Conservation (phyloP, 2,888 invertebrate genomes). For the Eurois occulta region DNA sequence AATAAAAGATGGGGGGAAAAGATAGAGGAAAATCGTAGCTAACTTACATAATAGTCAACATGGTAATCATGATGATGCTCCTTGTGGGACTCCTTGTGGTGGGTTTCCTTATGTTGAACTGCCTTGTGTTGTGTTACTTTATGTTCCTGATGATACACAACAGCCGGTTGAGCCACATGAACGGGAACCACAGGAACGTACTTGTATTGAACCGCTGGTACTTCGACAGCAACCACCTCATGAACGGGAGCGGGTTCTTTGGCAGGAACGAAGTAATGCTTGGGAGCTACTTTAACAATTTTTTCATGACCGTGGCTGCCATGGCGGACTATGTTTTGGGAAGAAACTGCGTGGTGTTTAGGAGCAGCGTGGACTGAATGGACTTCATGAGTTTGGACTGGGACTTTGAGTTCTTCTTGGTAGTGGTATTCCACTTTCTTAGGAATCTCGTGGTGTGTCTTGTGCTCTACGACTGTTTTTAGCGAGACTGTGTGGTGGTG, state of each 20-base stretch:
- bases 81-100: conserved; percentile 62
- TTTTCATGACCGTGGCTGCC: conserved; percentile 62
- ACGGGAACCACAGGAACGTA: conserved; percentile 43
- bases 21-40: not conserved
- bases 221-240: conserved; percentile 52
- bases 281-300: conserved; percentile 64
- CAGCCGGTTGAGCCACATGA: conserved; percentile 41
- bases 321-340: conserved; percentile 75
- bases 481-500: conserved; percentile 68
- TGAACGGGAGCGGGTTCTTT: conserved; percentile 71
- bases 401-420: conserved; percentile 20
- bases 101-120: conserved; percentile 57
- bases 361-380: conserved; percentile 49
- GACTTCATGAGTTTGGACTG: conserved; percentile 36
- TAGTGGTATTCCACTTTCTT: conserved; percentile 67
- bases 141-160: conserved; percentile 28
- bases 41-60: conserved; percentile 79
- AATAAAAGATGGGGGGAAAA: not conserved
- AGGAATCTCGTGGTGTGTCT: conserved; percentile 76
- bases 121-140: conserved; percentile 49
- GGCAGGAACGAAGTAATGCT: conserved; percentile 69
- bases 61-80: conserved; percentile 68
- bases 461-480: conserved; percentile 75
- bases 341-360: conserved; percentile 71
- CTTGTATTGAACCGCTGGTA: conserved; percentile 47